These are phyloP conservation scores for Microctonus brassicae DNA, from an alignment of 2,888 invertebrate species.

Conservation along the genomic window DNA sequence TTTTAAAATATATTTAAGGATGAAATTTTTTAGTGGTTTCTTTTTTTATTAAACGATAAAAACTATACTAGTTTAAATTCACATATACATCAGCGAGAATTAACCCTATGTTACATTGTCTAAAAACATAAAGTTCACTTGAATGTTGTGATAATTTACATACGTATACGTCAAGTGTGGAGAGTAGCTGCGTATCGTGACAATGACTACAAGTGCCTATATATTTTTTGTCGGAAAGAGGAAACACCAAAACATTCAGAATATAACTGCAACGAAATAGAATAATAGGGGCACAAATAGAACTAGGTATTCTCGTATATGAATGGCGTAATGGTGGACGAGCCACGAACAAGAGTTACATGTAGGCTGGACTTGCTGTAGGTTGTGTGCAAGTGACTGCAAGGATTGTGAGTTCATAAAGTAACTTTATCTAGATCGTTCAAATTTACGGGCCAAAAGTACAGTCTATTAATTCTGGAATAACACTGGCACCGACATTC, in stretches of 20 bases:
- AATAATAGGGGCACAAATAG: background rate
- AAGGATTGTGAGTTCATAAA: slow-evolving; percentile 50
- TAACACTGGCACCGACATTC: slow-evolving; percentile 33
- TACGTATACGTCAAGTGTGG: background rate
- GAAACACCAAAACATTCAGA: background rate
- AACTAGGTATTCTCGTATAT: background rate
- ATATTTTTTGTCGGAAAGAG: slow-evolving; percentile 18
- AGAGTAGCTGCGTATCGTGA: background rate
- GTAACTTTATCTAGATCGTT: slow-evolving; percentile 57
- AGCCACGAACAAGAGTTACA: background rate
- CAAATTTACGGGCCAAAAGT: slow-evolving; percentile 54
- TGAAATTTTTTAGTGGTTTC: too few species aligned
- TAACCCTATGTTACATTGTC: background rate
- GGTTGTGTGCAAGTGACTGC: slow-evolving; percentile 36
- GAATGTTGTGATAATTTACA: background rate
- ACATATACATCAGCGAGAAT: background rate
- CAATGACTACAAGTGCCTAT: slow-evolving; percentile 6
- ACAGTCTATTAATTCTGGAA: slow-evolving; percentile 57
- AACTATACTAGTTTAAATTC: too few species aligned
- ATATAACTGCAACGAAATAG: slow-evolving; percentile 12
- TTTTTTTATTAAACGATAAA: too few species aligned
- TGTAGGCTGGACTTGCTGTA: background rate
- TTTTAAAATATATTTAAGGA: too few species aligned
- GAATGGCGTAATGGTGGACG: background rate
- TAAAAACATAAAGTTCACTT: background rate